These are phyloP conservation scores for Tribolium madens DNA, from an alignment of 1,140 invertebrate genomes.

Conservation along the genomic window DNA sequence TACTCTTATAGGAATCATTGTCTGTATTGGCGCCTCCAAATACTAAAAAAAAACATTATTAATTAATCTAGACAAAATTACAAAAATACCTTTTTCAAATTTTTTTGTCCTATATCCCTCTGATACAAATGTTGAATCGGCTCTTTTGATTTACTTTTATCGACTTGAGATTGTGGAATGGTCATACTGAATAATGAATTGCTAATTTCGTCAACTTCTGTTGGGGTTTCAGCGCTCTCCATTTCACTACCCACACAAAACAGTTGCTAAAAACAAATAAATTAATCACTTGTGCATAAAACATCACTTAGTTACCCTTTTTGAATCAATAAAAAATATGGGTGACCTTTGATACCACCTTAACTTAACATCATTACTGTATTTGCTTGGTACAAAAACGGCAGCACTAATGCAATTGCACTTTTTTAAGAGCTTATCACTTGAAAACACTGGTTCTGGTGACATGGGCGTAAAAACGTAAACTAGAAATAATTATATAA, in stretches of 20 bases:
- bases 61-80: slow-evolving; percentile 9
- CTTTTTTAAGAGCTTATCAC: slow-evolving; percentile 66
- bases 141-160: slow-evolving; percentile 7
- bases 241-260: slow-evolving; percentile 55
- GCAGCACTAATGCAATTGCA: slow-evolving; percentile 65
- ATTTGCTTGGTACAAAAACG: slow-evolving; percentile 70
- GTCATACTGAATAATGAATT: slow-evolving; percentile 54
- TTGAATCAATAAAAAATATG: slow-evolving; percentile 71
- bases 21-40: slow-evolving; percentile 69
- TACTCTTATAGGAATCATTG: slow-evolving; percentile 67
- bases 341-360: slow-evolving; percentile 72
- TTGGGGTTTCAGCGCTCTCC: slow-evolving; percentile 40
- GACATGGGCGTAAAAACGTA: slow-evolving; percentile 73
- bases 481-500: slow-evolving; percentile 65
- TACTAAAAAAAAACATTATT: slow-evolving; percentile 61
- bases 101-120: slow-evolving; percentile 49
- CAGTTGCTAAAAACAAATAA: slow-evolving; percentile 56
- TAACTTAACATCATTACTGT: slow-evolving; percentile 63
- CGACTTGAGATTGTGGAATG: slow-evolving; percentile 48
- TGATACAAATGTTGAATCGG: slow-evolving; percentile 49
- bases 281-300: slow-evolving; percentile 16
- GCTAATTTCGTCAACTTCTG: slow-evolving; percentile 33
- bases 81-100: slow-evolving; percentile 53
- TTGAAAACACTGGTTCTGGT: slow-evolving; percentile 69
- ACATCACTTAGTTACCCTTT: slow-evolving; percentile 67